phyloP scores from a whole-genome alignment of 2,113 vertebrate species.

The Elephantulus edwardii region DNA sequence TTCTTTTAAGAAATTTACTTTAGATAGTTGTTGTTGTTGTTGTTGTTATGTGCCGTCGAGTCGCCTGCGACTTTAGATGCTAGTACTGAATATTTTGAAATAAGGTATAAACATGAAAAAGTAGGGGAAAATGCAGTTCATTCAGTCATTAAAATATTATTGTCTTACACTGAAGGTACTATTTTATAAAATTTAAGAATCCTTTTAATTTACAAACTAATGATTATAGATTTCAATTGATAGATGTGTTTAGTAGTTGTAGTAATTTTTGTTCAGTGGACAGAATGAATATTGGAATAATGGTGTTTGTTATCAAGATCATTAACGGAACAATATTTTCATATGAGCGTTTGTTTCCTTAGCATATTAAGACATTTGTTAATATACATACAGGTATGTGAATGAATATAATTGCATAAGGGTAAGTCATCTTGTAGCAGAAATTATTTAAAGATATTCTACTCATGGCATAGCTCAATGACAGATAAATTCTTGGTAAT shows the following conservation, averaged over 20 bases:
- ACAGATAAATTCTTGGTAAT: conserved; percentile 47
- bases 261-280: not conserved
- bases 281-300: not conserved
- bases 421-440: conserved; percentile 42
- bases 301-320: not conserved
- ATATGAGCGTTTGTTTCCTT: conserved; percentile 37
- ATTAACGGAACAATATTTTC: not conserved
- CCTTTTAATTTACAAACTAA: not conserved
- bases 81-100: conserved; percentile 22
- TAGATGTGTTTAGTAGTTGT: not conserved
- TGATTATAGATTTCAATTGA: conserved; percentile 6
- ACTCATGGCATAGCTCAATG: conserved; percentile 44
- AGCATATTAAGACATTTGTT: not conserved
- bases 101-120: not conserved
- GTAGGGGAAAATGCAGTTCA: not conserved
- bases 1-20: not conserved
- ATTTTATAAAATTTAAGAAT: not conserved
- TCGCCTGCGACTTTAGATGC: not conserved
- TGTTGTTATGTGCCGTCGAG: too few species aligned
- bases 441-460: conserved; percentile 62
- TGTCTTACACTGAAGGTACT: not conserved
- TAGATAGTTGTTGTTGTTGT: too few species aligned
- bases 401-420: conserved; percentile 50
- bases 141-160: conserved; percentile 9
- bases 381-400: conserved; percentile 31